Conservation (phyloP, 1,140 invertebrate species). For the Nephila pilipes region DNA sequence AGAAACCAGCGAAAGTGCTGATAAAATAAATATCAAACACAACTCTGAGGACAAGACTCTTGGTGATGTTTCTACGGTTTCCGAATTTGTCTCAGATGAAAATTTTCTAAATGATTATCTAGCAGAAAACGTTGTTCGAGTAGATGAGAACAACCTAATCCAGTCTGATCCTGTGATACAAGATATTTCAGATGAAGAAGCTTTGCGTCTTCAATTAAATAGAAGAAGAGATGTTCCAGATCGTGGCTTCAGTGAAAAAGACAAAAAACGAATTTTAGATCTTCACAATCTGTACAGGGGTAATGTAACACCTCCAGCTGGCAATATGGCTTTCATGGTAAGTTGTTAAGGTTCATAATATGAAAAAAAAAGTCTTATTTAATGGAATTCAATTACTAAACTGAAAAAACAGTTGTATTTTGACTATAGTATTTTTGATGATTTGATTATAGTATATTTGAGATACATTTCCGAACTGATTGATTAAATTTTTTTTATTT, state of each 20-base stretch:
- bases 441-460: too few species aligned
- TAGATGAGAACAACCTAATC: not conserved
- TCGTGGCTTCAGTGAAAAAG: not conserved
- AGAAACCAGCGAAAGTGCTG: not conserved
- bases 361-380: too few species aligned
- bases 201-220: not conserved
- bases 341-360: not conserved
- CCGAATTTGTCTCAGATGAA: not conserved
- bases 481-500: too few species aligned
- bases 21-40: not conserved
- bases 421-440: too few species aligned
- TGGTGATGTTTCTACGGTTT: not conserved
- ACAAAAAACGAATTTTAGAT: not conserved
- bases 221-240: not conserved
- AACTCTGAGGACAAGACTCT: not conserved
- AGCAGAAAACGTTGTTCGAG: not conserved
- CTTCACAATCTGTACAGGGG: constrained; percentile 52
- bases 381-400: too few species aligned
- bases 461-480: too few species aligned
- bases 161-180: not conserved
- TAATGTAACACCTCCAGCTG: constrained; percentile 43
- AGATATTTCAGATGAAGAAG: not conserved
- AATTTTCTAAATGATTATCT: not conserved
- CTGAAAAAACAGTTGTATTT: too few species aligned
- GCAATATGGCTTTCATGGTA: constrained; percentile 32